Conservation (phyloP, 2,888 invertebrate species). For the Petrolisthes cinctipes region DNA sequence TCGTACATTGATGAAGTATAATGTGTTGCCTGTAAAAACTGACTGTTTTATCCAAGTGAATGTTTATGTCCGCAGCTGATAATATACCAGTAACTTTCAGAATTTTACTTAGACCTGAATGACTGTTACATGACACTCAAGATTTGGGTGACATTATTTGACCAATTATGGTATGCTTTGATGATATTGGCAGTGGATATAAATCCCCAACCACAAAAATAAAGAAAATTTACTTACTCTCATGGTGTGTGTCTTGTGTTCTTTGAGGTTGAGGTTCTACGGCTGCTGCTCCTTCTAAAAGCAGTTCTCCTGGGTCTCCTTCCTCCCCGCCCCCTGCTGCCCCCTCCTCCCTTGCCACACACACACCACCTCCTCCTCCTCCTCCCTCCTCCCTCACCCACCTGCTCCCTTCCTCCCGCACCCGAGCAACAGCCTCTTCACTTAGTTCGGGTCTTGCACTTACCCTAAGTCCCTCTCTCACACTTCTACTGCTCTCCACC, state of each 20-base stretch:
- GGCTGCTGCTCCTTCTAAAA: neutral
- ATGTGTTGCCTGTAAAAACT: too few species aligned
- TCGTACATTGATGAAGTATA: too few species aligned
- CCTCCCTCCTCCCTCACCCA: neutral
- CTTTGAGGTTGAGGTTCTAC: neutral
- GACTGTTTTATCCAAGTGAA: too few species aligned
- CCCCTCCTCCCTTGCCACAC: slow-evolving; percentile 1
- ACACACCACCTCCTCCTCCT: neutral
- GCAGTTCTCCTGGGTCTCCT: neutral
- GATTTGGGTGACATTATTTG: too few species aligned
- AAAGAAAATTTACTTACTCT: neutral
- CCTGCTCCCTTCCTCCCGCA: neutral
- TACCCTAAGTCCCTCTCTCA: neutral
- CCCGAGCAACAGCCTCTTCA: neutral
- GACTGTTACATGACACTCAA: too few species aligned
- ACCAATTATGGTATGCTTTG: too few species aligned
- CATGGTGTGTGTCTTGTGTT: neutral
- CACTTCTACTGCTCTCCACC: neutral
- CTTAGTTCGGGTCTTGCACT: neutral
- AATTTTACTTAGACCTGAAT: too few species aligned
- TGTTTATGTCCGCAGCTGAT: too few species aligned
- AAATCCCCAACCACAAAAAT: too few species aligned
- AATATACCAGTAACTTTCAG: too few species aligned
- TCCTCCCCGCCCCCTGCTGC: neutral
- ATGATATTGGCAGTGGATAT: too few species aligned